Evolutionary conservation across 2,113 vertebrate genomes (phyloP).

Genomic region (Pelodiscus sinensis): DNA sequence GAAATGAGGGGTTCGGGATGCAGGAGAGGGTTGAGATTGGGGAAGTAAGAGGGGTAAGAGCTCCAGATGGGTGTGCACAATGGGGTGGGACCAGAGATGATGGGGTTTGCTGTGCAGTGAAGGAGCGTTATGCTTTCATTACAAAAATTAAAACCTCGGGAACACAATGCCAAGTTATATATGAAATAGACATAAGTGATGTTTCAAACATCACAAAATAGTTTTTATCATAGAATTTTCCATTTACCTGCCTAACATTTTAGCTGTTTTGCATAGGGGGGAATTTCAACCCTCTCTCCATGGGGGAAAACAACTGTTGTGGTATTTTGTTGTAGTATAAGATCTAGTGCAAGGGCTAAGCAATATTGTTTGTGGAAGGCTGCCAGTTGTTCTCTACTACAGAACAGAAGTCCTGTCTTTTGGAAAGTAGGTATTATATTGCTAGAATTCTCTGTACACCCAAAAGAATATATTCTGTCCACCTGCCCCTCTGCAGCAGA

Average conservation of each 20-base stretch:
- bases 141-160: not conserved
- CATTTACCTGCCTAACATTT: not conserved
- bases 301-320: not conserved
- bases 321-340: not conserved
- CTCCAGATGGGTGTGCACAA: no score
- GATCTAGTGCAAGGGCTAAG: not conserved
- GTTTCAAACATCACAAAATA: not conserved
- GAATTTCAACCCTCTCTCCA: not conserved
- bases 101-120: not conserved
- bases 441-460: not conserved
- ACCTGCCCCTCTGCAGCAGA: not conserved
- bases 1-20: no score
- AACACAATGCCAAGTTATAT: not conserved
- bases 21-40: no score
- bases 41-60: no score
- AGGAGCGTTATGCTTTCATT: not conserved
- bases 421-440: not conserved
- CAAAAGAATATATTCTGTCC: not conserved
- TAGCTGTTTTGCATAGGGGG: not conserved
- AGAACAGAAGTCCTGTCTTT: not conserved
- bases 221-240: not conserved
- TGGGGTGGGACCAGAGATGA: no score
- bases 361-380: not conserved
- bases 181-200: not conserved
- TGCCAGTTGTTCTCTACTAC: not conserved